A percentile compares a stretch with the other conserved stretches of the same genome.
Conservation (phyloP, 2,888 invertebrate species). For the Norana najaformis region DNA sequence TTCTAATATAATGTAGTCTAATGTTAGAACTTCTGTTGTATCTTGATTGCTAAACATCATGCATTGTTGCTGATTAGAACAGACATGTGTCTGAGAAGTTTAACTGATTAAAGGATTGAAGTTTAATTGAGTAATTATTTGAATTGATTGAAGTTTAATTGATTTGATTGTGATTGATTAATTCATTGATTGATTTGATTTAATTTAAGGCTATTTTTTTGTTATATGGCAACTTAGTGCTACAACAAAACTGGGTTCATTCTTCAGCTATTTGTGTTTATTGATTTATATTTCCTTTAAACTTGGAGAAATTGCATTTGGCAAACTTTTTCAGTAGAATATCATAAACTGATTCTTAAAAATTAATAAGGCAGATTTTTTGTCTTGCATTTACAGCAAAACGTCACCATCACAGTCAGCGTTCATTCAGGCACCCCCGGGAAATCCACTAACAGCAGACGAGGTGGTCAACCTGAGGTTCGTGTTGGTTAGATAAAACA, state of each 20-base stretch:
- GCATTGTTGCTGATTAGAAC: neutral
- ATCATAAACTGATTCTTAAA: neutral
- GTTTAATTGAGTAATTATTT: too few species aligned
- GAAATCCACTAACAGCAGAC: conserved; percentile 59
- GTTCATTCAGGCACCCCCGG: conserved; percentile 54
- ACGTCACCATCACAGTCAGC: neutral
- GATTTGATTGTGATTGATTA: too few species aligned
- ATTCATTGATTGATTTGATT: too few species aligned
- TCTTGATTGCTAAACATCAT: neutral
- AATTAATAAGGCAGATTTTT: neutral
- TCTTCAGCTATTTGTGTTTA: neutral
- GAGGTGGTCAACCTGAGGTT: conserved; percentile 61
- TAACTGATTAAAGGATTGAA: too few species aligned
- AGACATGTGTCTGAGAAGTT: neutral
- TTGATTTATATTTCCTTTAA: neutral
- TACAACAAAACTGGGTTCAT: too few species aligned
- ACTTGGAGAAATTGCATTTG: neutral
- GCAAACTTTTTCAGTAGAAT: neutral
- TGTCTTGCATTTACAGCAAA: neutral
- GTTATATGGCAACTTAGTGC: too few species aligned
- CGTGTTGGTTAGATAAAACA: neutral
- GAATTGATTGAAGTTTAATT: too few species aligned
- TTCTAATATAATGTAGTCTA: neutral
- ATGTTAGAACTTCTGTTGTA: too few species aligned
- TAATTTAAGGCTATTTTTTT: too few species aligned